Percentiles rank a stretch among this genome's conserved stretches.
Evolutionary conservation across 1,140 invertebrate species (phyloP).

Genomic region (Heliothis virescens): DNA sequence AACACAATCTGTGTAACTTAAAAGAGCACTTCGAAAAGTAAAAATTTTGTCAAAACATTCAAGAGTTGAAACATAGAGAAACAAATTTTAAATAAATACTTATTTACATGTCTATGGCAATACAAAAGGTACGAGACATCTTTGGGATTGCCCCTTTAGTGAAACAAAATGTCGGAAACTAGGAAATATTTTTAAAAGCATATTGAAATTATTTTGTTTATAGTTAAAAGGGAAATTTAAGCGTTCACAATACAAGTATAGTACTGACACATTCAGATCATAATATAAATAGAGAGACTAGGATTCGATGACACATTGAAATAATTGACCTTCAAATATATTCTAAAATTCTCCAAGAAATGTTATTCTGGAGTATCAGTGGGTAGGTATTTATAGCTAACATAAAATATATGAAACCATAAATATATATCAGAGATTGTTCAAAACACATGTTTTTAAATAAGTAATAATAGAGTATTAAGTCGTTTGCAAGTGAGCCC

Average conservation of each 20-base stretch:
- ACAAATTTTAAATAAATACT: constrained; percentile 65
- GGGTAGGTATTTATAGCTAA: too few relatives aligned
- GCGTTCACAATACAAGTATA: too few relatives aligned
- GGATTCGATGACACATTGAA: constrained; percentile 31
- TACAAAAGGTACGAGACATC: constrained; percentile 64
- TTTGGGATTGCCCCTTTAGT: constrained; percentile 64
- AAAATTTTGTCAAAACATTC: constrained; percentile 51
- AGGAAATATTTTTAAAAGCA: not conserved
- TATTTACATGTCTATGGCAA: constrained; percentile 73
- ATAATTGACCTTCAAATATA: too few relatives aligned
- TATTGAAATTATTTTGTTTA: too few relatives aligned
- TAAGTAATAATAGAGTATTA: constrained; percentile 28
- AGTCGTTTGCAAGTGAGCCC: constrained; percentile 6
- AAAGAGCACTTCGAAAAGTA: constrained; percentile 55
- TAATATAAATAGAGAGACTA: constrained; percentile 48
- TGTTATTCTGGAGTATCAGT: too few relatives aligned
- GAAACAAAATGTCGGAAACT: constrained; percentile 12
- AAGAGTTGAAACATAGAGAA: constrained; percentile 43
- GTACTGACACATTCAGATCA: constrained; percentile 18
- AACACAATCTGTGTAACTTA: constrained; percentile 57
- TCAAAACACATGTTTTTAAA: constrained; percentile 4
- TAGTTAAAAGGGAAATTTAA: too few relatives aligned
- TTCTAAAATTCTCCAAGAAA: too few relatives aligned
- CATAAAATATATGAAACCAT: too few relatives aligned
- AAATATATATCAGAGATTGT: not conserved